Conservation (phyloP, 1,140 invertebrate genomes). For the Drosophila ohnishii region DNA sequence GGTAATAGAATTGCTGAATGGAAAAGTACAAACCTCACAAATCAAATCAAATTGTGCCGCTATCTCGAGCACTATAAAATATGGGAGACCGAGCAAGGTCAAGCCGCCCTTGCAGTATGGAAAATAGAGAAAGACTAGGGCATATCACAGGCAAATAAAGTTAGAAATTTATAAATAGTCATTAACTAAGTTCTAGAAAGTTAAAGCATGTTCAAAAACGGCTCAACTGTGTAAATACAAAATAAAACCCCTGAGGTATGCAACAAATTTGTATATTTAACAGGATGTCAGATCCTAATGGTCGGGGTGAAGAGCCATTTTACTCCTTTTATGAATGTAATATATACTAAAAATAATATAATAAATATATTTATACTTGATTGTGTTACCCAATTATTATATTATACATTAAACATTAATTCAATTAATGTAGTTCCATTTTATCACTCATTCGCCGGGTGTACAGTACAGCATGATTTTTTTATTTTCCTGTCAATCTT, state of each 20-base stretch:
- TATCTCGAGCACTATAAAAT: background rate
- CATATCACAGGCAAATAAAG: no score
- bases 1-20: slow-evolving; percentile 17
- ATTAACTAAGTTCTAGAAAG: background rate
- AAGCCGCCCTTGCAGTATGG: background rate
- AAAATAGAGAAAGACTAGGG: background rate
- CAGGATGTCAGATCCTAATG: background rate
- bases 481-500: no score
- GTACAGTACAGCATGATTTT: background rate
- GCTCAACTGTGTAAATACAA: background rate
- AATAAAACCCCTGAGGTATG: background rate
- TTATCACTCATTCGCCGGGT: slow-evolving; percentile 4
- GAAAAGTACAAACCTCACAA: slow-evolving; percentile 13
- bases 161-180: background rate
- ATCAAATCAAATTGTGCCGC: background rate
- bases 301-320: background rate
- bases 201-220: background rate
- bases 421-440: no score
- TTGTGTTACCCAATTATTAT: background rate
- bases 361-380: background rate
- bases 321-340: background rate
- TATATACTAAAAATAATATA: no score
- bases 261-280: background rate
- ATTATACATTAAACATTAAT: no score
- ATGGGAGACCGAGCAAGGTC: background rate